Base-by-base conservation (phyloP, 2,888 invertebrate species). In the Allolobophora icterica region DNA sequence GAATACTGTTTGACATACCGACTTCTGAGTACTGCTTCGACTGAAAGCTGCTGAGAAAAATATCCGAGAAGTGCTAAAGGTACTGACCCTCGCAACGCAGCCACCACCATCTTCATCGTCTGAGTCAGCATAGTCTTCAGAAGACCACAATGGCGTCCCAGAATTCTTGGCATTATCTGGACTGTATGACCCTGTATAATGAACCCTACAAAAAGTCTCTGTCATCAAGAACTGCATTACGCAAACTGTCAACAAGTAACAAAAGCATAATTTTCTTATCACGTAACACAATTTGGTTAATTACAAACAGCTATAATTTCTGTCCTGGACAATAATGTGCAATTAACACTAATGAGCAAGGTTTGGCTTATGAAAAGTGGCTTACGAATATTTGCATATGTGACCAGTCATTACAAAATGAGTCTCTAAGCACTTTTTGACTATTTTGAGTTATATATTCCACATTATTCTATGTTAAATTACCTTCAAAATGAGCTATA, bases 81-180 rank as follows among this genome's bases (percentile, higher is more conserved):
- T 17, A 19, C 92, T 83, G 52, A 93, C 93, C 92, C 94, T 93
- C 3, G 95, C 95, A 95, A 95, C 95, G 92, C 95, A 95, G 33
- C 95, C 95, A 34, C 93, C 95, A 0, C 95, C 95, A 11, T 94
- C 93, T 90, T 94, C 94, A 91, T 95, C 94, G 21, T 95, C 95
- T 8, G 95, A 94, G 90, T 93, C 94, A 92, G 95, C 95, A 93
- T 94, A 95, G 92, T 95, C 95, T 92, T 95, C 95, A 0, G 95
- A 95, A 11, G 95, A 93, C 95, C 95, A 95, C 42, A 95, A 93
- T 15, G 94, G 94, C 92, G 95, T 95, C 1, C 94, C 94, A 40
- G 94, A 94, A 30, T 93, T 91, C 58, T 93, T 87, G 17, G 95
- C 94, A 6, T 92, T 89, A 19, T 90, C 91, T 1, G 93, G 92